Percentiles rank a stretch among this genome's conserved stretches.
These are phyloP conservation scores for Alligator sinensis DNA, from an alignment of 2,113 vertebrate genomes.

Conservation along the genomic window DNA sequence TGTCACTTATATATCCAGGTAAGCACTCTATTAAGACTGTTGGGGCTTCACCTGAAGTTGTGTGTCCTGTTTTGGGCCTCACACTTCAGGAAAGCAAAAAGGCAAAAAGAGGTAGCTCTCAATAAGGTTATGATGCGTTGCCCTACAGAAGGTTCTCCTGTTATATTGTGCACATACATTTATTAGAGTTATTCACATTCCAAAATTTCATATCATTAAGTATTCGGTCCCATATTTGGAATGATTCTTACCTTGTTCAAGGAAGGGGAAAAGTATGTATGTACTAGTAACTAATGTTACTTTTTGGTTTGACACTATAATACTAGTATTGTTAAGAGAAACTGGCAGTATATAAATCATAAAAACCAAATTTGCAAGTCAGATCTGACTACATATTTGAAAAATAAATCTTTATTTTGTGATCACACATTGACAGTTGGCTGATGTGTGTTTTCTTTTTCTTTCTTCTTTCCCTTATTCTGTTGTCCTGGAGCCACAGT, in stretches of 20 bases:
- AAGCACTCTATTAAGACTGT: no score
- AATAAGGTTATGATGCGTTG: no score
- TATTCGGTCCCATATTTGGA: not conserved
- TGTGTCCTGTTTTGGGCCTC: no score
- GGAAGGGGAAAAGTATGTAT: not conserved
- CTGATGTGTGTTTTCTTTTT: not conserved
- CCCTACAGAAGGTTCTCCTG: no score
- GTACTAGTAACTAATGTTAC: not conserved
- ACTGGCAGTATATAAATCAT: not conserved
- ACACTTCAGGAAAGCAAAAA: no score
- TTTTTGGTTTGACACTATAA: not conserved
- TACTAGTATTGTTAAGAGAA: not conserved
- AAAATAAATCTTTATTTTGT: not conserved
- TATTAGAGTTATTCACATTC: not conserved
- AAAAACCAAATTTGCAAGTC: not conserved
- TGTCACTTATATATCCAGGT: no score
- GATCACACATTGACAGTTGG: not conserved
- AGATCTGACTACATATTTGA: not conserved
- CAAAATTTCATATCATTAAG: not conserved
- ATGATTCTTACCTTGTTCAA: not conserved
- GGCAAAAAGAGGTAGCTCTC: not conserved
- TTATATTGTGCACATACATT: not conserved
- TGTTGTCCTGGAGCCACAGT: not conserved
- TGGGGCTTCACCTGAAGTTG: no score
- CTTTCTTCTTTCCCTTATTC: not conserved